Evolutionary conservation across 2,113 vertebrate species (phyloP).

Genomic region (Phrynosoma blainvillii): DNA sequence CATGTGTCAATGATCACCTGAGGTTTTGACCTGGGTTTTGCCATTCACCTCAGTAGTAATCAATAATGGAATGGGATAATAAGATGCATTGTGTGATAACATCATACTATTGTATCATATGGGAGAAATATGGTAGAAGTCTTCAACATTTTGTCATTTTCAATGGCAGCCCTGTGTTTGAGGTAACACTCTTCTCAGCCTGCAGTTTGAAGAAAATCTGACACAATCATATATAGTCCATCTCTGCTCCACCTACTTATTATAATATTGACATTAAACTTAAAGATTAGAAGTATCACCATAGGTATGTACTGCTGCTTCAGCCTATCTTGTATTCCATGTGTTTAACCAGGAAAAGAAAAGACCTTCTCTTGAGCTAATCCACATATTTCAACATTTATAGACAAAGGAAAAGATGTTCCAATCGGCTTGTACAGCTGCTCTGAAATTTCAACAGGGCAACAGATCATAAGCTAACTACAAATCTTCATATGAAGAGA

Average conservation of each 20-base stretch:
- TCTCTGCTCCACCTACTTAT: not conserved
- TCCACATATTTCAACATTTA: slow-evolving; percentile 13
- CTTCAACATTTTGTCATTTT: not conserved
- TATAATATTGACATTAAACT: not conserved
- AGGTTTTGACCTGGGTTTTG: not conserved
- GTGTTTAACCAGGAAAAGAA: slow-evolving; percentile 13
- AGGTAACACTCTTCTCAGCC: not conserved
- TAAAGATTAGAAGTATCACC: not conserved
- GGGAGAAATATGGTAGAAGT: not conserved
- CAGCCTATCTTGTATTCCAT: not conserved
- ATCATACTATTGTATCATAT: not conserved
- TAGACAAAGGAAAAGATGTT: slow-evolving; percentile 41
- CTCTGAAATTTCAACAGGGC: slow-evolving; percentile 5
- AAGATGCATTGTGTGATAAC: not conserved
- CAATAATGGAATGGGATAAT: not conserved
- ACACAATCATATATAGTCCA: not conserved
- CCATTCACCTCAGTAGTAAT: not conserved
- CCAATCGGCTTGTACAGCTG: slow-evolving; percentile 36
- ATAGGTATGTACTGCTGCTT: not conserved
- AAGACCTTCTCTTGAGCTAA: slow-evolving; percentile 20
- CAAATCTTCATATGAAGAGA: slow-evolving; percentile 44
- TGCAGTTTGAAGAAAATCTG: not conserved
- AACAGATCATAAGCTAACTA: slow-evolving; percentile 26
- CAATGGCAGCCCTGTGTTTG: not conserved
- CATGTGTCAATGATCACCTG: not conserved